Evolutionary conservation across 1,140 invertebrate genomes (phyloP).

Genomic region (Nilaparvata lugens): DNA sequence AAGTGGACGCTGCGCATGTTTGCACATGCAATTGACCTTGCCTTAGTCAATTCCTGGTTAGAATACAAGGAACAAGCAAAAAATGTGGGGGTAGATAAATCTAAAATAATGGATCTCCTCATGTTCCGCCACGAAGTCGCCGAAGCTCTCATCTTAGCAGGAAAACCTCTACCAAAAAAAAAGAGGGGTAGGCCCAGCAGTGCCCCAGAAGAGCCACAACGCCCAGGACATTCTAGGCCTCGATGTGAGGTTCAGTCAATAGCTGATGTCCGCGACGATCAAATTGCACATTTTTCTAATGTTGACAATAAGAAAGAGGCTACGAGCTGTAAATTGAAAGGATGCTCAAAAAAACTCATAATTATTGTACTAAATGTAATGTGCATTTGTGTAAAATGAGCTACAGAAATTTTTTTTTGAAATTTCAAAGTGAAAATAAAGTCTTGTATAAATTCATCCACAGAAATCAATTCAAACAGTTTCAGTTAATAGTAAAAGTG

Average conservation of each 20-base stretch:
- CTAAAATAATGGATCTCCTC: constrained; percentile 15
- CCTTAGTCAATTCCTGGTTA: constrained; percentile 30
- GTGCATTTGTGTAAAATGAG: no score
- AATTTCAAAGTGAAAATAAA: no score
- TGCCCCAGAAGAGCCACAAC: not conserved
- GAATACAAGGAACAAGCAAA: constrained; percentile 23
- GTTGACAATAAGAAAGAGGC: no score
- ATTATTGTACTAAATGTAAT: no score
- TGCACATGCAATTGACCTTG: constrained; percentile 26
- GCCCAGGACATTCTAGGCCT: not conserved
- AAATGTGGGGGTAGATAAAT: constrained; percentile 3
- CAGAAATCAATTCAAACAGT: no score
- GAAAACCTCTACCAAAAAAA: not conserved
- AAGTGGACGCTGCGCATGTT: constrained; percentile 30
- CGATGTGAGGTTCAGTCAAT: not conserved
- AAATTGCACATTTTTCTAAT: no score
- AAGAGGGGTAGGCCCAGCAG: constrained; percentile 7
- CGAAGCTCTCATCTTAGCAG: constrained; percentile 7
- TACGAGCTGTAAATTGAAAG: no score
- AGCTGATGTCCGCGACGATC: no score
- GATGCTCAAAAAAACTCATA: no score
- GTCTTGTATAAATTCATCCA: no score
- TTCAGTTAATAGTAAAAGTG: no score
- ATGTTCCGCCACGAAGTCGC: constrained; percentile 7
- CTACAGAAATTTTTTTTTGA: no score